Evolutionary conservation across 2,797 vertebrate species (phyloP).

Genomic region (Siniperca obscura): DNA sequence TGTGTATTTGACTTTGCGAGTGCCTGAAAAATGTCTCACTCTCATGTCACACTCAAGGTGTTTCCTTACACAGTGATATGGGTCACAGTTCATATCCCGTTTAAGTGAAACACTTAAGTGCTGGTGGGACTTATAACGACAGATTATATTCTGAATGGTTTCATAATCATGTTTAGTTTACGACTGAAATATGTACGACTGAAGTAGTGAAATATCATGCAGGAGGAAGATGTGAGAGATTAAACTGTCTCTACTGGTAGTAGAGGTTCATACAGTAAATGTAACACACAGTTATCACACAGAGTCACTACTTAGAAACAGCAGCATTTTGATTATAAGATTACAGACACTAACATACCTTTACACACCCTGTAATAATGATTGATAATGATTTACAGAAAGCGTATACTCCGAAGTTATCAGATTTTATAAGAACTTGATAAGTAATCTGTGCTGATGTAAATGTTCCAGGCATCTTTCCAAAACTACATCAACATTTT

Average conservation of each 20-base stretch:
- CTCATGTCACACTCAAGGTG: not conserved
- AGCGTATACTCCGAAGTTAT: fast-evolving
- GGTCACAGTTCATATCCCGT: not conserved
- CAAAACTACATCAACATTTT: not conserved
- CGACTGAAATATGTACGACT: not conserved
- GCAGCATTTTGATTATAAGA: not conserved
- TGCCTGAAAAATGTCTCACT: not conserved
- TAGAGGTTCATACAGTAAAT: not conserved
- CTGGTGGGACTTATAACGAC: not conserved
- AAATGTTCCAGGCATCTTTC: not conserved
- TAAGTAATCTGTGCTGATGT: not conserved
- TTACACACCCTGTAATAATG: not conserved
- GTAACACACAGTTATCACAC: not conserved
- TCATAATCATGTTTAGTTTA: not conserved
- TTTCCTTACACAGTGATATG: not conserved
- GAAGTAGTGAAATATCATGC: not conserved
- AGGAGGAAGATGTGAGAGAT: not conserved
- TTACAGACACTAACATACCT: not conserved
- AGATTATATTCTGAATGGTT: not conserved
- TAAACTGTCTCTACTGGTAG: not conserved
- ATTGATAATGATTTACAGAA: not conserved
- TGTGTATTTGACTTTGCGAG: not conserved
- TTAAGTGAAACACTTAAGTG: no score
- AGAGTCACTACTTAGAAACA: not conserved
- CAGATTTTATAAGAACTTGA: not conserved